Evolutionary conservation across 35 echinoderm and acorn worm species (phyloP).

Genomic region (Lytechinus pictus): DNA sequence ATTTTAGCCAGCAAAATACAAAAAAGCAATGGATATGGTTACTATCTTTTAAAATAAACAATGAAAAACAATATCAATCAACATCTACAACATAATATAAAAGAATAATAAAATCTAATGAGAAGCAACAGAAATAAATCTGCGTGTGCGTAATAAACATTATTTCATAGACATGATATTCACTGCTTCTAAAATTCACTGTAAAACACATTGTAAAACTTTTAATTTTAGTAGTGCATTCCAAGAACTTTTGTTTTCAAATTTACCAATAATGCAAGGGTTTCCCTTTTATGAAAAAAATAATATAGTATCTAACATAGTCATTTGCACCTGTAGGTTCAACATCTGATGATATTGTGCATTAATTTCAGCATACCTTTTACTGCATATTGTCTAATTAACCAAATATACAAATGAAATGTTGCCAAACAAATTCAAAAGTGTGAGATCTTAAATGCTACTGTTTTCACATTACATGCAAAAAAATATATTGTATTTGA

Average conservation of each 20-base stretch:
- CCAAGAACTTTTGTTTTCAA: background rate
- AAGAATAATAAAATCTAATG: background rate
- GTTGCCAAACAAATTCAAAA: background rate
- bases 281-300: background rate
- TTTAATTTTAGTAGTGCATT: too few relatives aligned
- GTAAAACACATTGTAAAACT: too few relatives aligned
- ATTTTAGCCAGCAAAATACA: slow-evolving; percentile 44
- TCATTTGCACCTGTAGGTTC: background rate
- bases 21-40: background rate
- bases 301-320: background rate
- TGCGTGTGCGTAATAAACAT: background rate
- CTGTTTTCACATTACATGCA: background rate
- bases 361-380: background rate
- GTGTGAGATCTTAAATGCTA: background rate
- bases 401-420: background rate
- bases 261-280: background rate
- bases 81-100: background rate
- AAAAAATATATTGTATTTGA: background rate
- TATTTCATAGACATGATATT: too few relatives aligned
- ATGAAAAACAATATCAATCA: background rate
- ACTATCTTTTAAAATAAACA: background rate
- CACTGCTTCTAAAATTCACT: too few relatives aligned
- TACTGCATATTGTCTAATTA: background rate
- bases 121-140: background rate
- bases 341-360: background rate